phyloP scores from a whole-genome alignment of 2,888 invertebrate species.

The Mythimna pallens region DNA sequence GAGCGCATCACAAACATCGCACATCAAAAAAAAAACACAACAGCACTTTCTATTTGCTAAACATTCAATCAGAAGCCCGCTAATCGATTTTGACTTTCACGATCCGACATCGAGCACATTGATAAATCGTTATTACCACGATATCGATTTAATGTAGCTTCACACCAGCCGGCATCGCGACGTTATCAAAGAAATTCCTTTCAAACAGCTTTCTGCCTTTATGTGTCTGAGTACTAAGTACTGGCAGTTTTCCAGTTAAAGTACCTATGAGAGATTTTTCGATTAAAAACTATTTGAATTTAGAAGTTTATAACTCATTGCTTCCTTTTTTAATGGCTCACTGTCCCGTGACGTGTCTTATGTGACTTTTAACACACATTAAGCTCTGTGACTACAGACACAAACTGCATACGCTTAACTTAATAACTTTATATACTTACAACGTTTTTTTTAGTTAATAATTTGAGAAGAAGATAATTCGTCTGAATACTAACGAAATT shows the following conservation, averaged over 20 bases:
- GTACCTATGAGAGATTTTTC: not conserved
- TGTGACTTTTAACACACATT: too few species aligned
- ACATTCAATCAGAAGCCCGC: constrained; percentile 63
- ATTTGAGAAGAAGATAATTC: too few species aligned
- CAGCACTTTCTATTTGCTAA: constrained; percentile 64
- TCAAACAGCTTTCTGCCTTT: constrained; percentile 60
- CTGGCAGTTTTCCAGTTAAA: constrained; percentile 10
- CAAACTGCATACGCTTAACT: too few species aligned
- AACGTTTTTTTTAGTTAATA: too few species aligned
- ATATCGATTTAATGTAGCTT: constrained; percentile 62
- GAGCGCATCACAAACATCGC: constrained; percentile 44
- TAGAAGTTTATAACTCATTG: too few species aligned
- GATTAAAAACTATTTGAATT: not conserved
- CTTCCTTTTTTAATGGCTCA: too few species aligned
- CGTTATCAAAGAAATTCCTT: constrained; percentile 65
- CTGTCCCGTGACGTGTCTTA: too few species aligned
- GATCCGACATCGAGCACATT: constrained; percentile 65
- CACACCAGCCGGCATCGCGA: constrained; percentile 57
- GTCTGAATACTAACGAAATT: too few species aligned
- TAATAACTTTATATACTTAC: too few species aligned
- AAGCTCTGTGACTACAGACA: too few species aligned
- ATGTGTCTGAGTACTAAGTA: constrained; percentile 29
- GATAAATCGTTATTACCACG: constrained; percentile 69
- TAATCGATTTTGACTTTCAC: constrained; percentile 78
- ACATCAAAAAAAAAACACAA: constrained; percentile 35